Base-by-base conservation (phyloP, 1,140 invertebrate genomes). In the Aphis craccivora region DNA sequence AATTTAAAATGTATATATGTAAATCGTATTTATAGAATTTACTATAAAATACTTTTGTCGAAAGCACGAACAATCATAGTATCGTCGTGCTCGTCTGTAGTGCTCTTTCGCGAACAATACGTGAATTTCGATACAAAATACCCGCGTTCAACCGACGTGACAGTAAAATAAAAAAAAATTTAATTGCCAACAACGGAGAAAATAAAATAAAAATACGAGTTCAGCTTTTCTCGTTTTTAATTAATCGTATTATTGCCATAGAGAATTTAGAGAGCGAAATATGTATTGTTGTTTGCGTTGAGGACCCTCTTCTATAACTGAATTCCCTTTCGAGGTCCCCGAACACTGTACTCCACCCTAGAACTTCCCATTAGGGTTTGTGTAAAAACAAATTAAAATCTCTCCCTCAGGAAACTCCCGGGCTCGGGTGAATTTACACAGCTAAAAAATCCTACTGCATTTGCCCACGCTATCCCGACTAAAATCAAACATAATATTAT, bases 371-470 rank as follows among this genome's bases (percentile, higher is more conserved):
- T 89, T 89, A 89, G 87, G 87, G 87, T 89, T 53, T 53, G 48
- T 89, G 87, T 23, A 89, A 89, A 89, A 89, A 89, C 87, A 89
- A 89, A 89, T 89, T 89, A 89, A 89, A 89, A 89, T 53, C 87
- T 53, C 48, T 53, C 87, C 87, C 48, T 53, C 87, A 37, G 86
- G 45, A 89, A 51, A 51, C 45, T 53, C n/a, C 30, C 30, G 20
- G n/a, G 45, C 45, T 22, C 45, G 14, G 7, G 86, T 48, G 43
- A 88, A 51, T 35, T 40, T 40, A 88, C 45, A 51, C 86, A 6
- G 45, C n/a, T 88, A 88, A 88, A 87, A 88, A 88, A 88, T 7
- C 43, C n/a, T 18, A 51, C 84, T 86, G 84, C 60, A n/a, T n/a
- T 76, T n/a, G 30, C n/a, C 86, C 45, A n/a, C 86, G 43, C 45